phyloP scores from a whole-genome alignment of 1,140 invertebrate species.

The Hestina assimilis region DNA sequence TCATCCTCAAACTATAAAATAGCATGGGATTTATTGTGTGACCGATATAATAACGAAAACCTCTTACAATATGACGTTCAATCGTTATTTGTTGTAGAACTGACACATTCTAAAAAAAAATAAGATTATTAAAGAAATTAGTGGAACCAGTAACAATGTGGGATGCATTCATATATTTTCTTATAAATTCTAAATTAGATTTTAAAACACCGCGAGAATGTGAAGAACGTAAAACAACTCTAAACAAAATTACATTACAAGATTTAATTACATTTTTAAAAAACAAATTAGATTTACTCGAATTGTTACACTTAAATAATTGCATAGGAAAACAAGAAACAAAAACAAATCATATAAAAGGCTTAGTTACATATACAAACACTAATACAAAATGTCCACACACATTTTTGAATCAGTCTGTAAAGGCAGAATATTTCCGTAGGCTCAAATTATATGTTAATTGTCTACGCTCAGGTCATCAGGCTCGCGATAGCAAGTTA shows the following conservation, averaged over 20 bases:
- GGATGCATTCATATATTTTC: conserved; percentile 25
- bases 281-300: conserved; percentile 20
- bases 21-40: conserved; percentile 27
- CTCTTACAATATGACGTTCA: conserved; percentile 11
- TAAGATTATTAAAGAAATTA: conserved; percentile 18
- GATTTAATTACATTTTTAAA: conserved; percentile 15
- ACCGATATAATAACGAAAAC: conserved; percentile 24
- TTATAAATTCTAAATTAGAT: conserved; percentile 22
- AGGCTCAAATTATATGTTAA: conserved; percentile 3
- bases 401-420: conserved; percentile 2
- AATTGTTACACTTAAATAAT: not conserved
- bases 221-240: conserved; percentile 15
- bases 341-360: not conserved
- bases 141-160: conserved; percentile 12
- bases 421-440: not conserved
- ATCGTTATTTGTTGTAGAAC: conserved; percentile 16
- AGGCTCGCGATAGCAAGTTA: not conserved
- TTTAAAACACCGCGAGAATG: conserved; percentile 6
- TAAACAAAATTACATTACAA: conserved; percentile 7
- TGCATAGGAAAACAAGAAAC: not conserved
- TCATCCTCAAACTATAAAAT: conserved; percentile 18
- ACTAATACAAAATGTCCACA: conserved; percentile 5
- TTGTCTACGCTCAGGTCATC: conserved; percentile 5
- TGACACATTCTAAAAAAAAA: conserved; percentile 17
- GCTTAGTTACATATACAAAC: not conserved